phyloP scores from a whole-genome alignment of 2,113 vertebrate genomes.

The Ursus arctos region DNA sequence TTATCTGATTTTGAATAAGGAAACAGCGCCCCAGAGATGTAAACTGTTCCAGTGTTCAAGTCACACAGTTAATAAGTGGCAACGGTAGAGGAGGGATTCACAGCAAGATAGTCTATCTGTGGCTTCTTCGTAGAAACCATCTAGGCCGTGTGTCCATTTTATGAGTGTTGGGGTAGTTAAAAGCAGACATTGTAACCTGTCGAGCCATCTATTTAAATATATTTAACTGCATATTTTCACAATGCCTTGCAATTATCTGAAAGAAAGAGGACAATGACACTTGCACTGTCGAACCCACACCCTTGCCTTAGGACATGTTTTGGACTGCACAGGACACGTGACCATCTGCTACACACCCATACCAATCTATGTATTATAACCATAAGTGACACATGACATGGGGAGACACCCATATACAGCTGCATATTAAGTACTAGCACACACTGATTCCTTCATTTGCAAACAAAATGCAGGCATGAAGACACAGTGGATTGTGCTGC shows the following conservation, averaged over 20 bases:
- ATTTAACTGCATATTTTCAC: neutral
- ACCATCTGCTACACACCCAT: too few species aligned
- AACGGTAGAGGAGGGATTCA: neutral
- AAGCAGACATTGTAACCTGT: neutral
- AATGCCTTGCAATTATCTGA: neutral
- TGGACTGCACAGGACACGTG: fast-evolving
- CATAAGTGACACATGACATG: too few species aligned
- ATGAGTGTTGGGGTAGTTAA: neutral
- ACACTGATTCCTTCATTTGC: neutral
- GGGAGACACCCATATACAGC: neutral
- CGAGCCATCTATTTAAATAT: too few species aligned
- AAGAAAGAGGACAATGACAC: neutral
- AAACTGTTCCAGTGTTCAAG: too few species aligned
- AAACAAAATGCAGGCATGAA: neutral
- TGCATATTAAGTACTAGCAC: neutral
- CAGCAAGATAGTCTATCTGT: neutral
- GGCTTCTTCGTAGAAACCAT: neutral
- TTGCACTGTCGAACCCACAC: too few species aligned
- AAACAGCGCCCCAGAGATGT: neutral
- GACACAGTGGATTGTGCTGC: fast-evolving
- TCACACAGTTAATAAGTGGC: too few species aligned
- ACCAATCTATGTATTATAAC: neutral
- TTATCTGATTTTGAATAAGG: neutral
- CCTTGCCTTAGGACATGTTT: neutral
- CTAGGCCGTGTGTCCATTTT: neutral